Base-by-base conservation (phyloP, 2,113 vertebrate genomes). In the Andinoacara biseriatus region DNA sequence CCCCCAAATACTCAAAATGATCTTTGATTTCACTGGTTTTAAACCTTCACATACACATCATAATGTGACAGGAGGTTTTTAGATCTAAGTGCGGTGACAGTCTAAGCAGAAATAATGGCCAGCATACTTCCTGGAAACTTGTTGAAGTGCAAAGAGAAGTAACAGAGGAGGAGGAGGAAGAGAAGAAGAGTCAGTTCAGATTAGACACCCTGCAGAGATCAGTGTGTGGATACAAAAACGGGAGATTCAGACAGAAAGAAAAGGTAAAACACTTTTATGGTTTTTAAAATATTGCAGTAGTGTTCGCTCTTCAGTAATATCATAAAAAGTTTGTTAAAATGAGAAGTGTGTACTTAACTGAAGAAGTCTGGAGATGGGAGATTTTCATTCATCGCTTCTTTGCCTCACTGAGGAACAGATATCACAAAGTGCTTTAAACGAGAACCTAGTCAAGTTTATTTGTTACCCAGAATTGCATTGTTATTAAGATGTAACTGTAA, bases 91-190 rank as follows among this genome's bases (percentile, higher is more conserved):
- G 9, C 11, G 2, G 15, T 22, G 1, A 3, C 5, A 20, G 60
- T 33, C 11, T 38, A 15, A 76, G 59, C 33, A 62, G 76, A 83
- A 83, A 38, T 56, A 24, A 43, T 13, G 33, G 3, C 4, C 67
- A 82, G 22, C n/a, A 31, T 80, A 62, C 65, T 86, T 89, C 83
- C 78, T 86, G 85, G 22, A 60, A 87, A 74, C n/a, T 58, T 58
- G 0, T 8, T 46, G 33, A 18, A 33, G 22, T 22, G 31, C 38
- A 46, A 83, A 85, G 46, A 62, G 10, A 79, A 84, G 52, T 81
- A n/a, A 46, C 35, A 67, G 8, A 85, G 67, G 46, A 81, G 56
- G 29, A 84, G 14, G 58, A 86, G 58, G 63, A 78, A 80, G 63
- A 4, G 31, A 15, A 43, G 13, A 46, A 29, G 60, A 78, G 61